Evolutionary conservation across 1,140 invertebrate genomes (phyloP).

Genomic region (Ceratina calcarata): DNA sequence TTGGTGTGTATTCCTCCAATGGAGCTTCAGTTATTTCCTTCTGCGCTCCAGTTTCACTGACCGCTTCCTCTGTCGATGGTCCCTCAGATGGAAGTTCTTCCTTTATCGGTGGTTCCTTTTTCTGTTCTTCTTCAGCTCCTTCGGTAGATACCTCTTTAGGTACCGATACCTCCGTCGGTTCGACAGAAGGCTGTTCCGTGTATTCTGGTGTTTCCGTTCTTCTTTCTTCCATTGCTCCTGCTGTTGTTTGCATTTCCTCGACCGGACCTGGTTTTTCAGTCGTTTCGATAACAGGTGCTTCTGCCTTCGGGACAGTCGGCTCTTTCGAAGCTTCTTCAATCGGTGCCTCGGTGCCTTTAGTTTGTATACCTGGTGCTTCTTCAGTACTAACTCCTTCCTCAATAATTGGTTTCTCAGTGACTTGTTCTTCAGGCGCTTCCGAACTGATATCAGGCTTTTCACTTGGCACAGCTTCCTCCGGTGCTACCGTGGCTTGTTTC

Average conservation of each 20-base stretch:
- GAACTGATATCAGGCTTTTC: neutral
- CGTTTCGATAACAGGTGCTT: neutral
- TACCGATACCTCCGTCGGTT: constrained; percentile 49
- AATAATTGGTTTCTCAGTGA: constrained; percentile 6
- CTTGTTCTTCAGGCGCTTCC: neutral
- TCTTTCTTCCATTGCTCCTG: neutral
- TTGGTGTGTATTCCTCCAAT: neutral
- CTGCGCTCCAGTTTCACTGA: neutral
- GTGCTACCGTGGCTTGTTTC: constrained; percentile 3
- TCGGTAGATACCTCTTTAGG: constrained; percentile 42
- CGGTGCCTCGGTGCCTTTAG: neutral
- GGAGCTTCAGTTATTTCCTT: constrained; percentile 6
- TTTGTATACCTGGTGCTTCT: neutral
- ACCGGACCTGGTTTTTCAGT: neutral
- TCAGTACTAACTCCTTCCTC: constrained; percentile 22
- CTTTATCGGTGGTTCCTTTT: constrained; percentile 9
- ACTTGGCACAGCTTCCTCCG: constrained; percentile 28
- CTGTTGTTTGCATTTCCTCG: neutral
- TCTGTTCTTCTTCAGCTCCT: constrained; percentile 33
- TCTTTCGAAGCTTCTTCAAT: constrained; percentile 29
- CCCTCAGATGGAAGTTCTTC: neutral
- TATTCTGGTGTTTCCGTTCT: constrained; percentile 15
- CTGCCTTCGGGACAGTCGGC: constrained; percentile 22
- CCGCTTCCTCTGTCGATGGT: neutral
- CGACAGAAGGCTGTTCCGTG: constrained; percentile 6